Conservation (phyloP, 2,797 vertebrate species). For the Rousettus madagascariensis region DNA sequence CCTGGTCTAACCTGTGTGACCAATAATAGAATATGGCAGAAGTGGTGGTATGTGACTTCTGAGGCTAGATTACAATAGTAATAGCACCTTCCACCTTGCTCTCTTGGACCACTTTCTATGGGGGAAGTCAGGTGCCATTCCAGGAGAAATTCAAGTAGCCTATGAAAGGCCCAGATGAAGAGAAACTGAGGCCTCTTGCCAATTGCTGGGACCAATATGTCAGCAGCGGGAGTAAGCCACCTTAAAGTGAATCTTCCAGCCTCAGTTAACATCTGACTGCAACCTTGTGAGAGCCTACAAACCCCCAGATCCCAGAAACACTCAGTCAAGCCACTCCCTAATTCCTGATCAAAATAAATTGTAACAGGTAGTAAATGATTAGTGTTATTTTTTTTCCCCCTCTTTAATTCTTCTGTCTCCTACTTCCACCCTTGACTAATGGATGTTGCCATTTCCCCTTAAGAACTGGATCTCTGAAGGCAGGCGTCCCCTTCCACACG, state of each 20-base stretch:
- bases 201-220: background rate
- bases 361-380: background rate
- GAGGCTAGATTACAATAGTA: too few relatives aligned
- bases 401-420: too few relatives aligned
- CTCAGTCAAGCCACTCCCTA: background rate
- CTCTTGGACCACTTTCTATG: background rate
- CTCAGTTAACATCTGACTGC: background rate
- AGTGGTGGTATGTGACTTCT: background rate
- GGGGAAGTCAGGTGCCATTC: background rate
- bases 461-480: too few relatives aligned
- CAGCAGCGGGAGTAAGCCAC: background rate
- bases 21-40: background rate
- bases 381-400: background rate
- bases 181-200: background rate
- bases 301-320: background rate
- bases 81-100: background rate
- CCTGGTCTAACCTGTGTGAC: background rate
- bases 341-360: background rate
- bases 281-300: fast-evolving
- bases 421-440: too few relatives aligned
- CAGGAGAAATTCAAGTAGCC: background rate
- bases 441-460: too few relatives aligned
- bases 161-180: background rate
- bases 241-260: background rate
- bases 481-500: too few relatives aligned